Evolutionary conservation across 1,140 invertebrate species (phyloP), one percentile per base, ranked within the genome.

Genomic region (Neodiprion pinetum): DNA sequence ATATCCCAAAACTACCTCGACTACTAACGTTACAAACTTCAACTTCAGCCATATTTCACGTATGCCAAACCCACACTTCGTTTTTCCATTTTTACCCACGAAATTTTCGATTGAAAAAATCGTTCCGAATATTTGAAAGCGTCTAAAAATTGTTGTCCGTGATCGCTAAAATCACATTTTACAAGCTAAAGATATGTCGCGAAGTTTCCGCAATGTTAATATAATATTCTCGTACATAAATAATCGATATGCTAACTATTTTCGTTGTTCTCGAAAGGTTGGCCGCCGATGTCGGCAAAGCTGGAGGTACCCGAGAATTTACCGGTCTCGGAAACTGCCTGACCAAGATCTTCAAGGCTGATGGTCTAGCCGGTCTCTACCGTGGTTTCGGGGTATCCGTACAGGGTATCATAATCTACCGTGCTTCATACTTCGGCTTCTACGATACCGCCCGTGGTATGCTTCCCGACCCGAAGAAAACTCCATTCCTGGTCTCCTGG

Each of bases 361-460:
- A 98, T 85, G 96, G 96, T 75, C 77, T 96, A 9, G 82, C 88
- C 72, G 97, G 97, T 77, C 88, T 97, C 61, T 98, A 98, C 90
- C 92, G 95, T 89, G 97, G 96, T 76, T 98, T 98, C 84, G 90
- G 94, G 75, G 96, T 97, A 79, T 98, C 96, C 28, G 96, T 96
- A 49, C 95, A 96, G 88, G 95, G 95, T 87, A 95, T 95, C 81
- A 95, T 95, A 72, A 95, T 95, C 85, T 96, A 95, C 85, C 91
- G 96, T 86, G 96, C 96, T 21, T 94, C 95, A 70, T 98, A 97
- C 90, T 98, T 98, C 84, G 97, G 97, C 78, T 95, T 96, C 88
- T 98, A 95, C 83, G 97, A 98, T 86, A 97, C 96, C 73, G 93
- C 95, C 76, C 96, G 96, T 87, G 96, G 94, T 78, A 94, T 97